Evolutionary conservation across 2,797 vertebrate genomes (phyloP).

Genomic region (Podargus strigoides): DNA sequence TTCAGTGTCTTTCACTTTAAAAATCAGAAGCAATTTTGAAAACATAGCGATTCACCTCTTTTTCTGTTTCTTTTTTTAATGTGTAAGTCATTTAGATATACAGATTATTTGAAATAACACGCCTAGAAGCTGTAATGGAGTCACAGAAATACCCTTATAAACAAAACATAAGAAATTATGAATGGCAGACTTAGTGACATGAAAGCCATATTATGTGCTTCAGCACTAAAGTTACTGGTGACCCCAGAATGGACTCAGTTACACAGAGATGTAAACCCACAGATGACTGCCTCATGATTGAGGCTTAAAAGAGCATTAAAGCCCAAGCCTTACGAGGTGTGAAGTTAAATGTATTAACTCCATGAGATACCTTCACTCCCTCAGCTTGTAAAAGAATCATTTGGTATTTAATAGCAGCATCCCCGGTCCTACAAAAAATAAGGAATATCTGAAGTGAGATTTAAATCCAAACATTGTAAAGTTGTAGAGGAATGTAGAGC

Average conservation of each 20-base stretch:
- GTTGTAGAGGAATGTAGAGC: background rate
- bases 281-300: background rate
- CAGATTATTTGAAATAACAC: background rate
- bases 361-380: conserved; percentile 15
- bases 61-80: background rate
- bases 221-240: background rate
- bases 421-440: background rate
- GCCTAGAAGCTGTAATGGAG: background rate
- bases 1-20: background rate
- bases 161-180: background rate
- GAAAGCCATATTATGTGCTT: background rate
- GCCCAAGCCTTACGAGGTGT: background rate
- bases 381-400: conserved; percentile 33
- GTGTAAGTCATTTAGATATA: background rate
- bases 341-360: conserved; percentile 20
- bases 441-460: background rate
- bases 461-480: background rate
- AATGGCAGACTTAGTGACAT: background rate
- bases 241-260: background rate
- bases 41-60: background rate
- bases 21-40: background rate
- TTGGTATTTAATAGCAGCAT: conserved; percentile 39
- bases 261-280: background rate
- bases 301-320: background rate
- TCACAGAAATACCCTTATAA: background rate